Percentiles rank a stretch among this genome's conserved stretches.
Conservation (phyloP, 2,113 vertebrate genomes). For the Alectura lathami region DNA sequence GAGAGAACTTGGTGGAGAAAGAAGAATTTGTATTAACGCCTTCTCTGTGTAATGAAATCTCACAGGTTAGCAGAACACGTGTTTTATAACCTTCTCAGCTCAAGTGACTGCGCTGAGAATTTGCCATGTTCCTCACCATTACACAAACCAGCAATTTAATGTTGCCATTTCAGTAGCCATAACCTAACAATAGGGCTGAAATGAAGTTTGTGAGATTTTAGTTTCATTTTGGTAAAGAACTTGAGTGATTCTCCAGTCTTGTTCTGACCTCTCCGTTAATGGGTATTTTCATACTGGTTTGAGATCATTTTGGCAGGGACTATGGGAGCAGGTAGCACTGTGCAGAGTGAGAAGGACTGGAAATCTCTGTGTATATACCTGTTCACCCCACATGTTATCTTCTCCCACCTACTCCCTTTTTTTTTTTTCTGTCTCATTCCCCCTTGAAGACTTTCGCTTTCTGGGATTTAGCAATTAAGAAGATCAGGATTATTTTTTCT, state of each 20-base stretch:
- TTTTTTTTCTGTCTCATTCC: background rate
- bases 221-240: background rate
- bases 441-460: constrained; percentile 40
- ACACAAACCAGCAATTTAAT: background rate
- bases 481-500: constrained; percentile 1
- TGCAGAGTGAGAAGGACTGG: background rate
- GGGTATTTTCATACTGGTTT: background rate
- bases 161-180: background rate
- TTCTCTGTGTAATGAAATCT: background rate
- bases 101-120: background rate
- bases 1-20: background rate
- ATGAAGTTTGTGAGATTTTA: background rate
- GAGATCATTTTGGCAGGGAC: background rate
- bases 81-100: background rate
- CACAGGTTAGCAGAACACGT: background rate
- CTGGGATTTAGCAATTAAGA: constrained; percentile 50
- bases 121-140: fast-evolving
- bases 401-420: background rate
- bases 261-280: background rate
- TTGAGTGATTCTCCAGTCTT: background rate
- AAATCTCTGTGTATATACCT: constrained; percentile 21
- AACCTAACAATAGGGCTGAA: background rate
- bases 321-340: background rate
- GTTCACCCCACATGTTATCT: background rate
- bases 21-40: background rate